phyloP scores from a whole-genome alignment of 2,113 vertebrate species.

The Oryzias melastigma region DNA sequence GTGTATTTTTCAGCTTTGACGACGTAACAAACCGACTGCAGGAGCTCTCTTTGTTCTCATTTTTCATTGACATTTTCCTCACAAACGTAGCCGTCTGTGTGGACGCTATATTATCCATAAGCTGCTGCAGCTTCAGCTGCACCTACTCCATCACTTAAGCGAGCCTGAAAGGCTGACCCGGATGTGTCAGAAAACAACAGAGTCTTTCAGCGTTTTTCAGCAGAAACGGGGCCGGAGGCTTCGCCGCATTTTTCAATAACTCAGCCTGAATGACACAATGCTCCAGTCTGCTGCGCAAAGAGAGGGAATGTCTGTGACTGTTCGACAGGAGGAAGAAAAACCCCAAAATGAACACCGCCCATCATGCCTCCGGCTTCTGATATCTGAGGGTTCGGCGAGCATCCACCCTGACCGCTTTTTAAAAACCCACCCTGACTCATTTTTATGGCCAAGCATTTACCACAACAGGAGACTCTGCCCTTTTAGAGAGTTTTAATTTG shows the following conservation, averaged over 20 bases:
- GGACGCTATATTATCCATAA: not conserved
- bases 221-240: constrained; percentile 26
- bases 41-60: not conserved
- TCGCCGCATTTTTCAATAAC: constrained; percentile 1
- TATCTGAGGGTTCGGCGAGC: no score
- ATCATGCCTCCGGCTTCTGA: no score
- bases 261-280: not conserved
- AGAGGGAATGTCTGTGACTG: not conserved
- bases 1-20: not conserved
- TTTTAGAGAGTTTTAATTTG: no score
- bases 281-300: not conserved
- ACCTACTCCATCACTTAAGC: constrained; percentile 23
- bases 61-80: no score
- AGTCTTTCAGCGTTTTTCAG: constrained; percentile 11
- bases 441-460: no score
- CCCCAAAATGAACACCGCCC: no score
- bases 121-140: not conserved
- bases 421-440: no score
- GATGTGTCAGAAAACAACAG: constrained; percentile 32
- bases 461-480: no score
- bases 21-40: not conserved
- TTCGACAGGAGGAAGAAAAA: not conserved
- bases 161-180: constrained; percentile 35
- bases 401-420: no score
- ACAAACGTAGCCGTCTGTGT: not conserved